phyloP scores from a whole-genome alignment of 2,797 vertebrate species.

The Podargus strigoides region DNA sequence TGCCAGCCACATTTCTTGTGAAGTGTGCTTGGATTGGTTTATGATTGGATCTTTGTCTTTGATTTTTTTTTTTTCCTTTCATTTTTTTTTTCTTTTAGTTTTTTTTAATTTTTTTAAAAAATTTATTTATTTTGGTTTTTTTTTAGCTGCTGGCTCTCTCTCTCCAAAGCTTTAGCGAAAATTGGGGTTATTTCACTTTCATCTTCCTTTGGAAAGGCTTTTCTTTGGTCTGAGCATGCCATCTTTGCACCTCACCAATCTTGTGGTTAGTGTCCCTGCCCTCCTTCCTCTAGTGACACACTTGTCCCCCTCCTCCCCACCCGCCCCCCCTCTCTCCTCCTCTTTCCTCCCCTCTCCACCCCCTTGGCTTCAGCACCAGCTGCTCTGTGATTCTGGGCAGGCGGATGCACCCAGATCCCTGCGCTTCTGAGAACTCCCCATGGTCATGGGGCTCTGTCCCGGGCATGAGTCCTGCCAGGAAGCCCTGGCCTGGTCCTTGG shows the following conservation, averaged over 20 bases:
- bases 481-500: not conserved
- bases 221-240: slow-evolving; percentile 88
- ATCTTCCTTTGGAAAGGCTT: slow-evolving; percentile 79
- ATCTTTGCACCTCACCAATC: slow-evolving; percentile 95
- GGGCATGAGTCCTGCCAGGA: not conserved
- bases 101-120: slow-evolving; percentile 53
- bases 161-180: slow-evolving; percentile 83
- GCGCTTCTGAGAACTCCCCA: fast-evolving
- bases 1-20: slow-evolving; percentile 72
- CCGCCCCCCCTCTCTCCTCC: not conserved
- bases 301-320: slow-evolving; percentile 69
- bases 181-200: slow-evolving; percentile 70
- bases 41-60: slow-evolving; percentile 62
- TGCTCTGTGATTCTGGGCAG: not conserved
- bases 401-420: not conserved
- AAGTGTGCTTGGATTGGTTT: slow-evolving; percentile 70
- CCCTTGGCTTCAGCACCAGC: slow-evolving; percentile 43
- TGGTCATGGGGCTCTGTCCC: not conserved
- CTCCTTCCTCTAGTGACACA: slow-evolving; percentile 75
- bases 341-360: not conserved
- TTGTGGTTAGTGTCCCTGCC: slow-evolving; percentile 82
- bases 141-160: slow-evolving; percentile 83
- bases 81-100: slow-evolving; percentile 36
- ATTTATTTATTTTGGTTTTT: slow-evolving; percentile 53
- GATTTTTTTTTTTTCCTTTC: slow-evolving; percentile 14